Evolutionary conservation across 2,888 invertebrate genomes (phyloP), one percentile per base, ranked within the genome.

Genomic region (Lithophane semibrunnea): DNA sequence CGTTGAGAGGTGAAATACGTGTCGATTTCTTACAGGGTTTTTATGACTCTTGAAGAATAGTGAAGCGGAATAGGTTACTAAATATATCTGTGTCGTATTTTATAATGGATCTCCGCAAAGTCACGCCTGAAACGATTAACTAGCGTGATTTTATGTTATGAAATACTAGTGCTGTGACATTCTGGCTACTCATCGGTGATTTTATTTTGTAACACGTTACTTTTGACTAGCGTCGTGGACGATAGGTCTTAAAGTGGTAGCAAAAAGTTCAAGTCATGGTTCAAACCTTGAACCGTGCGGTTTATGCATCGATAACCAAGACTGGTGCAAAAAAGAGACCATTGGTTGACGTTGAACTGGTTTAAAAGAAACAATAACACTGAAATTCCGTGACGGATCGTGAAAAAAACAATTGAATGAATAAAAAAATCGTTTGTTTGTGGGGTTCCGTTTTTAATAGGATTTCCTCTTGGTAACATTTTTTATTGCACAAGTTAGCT

Each of bases 331-430:
- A 83, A 80, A 86, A 73, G 10, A 64, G n/a, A 37, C 72, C 58
- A 67, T 76, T 47, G 37, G 44, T 18, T 65, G 44, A 69, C n/a
- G 37, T 49, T 49, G 29, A 65, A 64, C 76, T 82, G 24, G 37
- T 61, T 76, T 77, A 7, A 52, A 71, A 63, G 60, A 77, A 83
- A 77, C 65, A 83, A 71, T 67, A 83, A 42, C 54, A 42, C 4
- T 44, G 24, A 67, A 80, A 78, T 29, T 47, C 67, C 66, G 83
- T 83, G 66, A 67, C 80, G 61, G 9, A 47, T 61, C 18, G 56
- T 37, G 8, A 71, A 83, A 66, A 81, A 83, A 83, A 71, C 70
- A 71, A 83, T 83, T 29, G 68, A 82, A 75, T 66, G 75, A 66
- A 75, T 29, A 18, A n/a, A n/a, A n/a, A n/a, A 61, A 56, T 61